Base-by-base conservation (phyloP, 64 coral and sea anemone species). In the Actinia tenebrosa region DNA sequence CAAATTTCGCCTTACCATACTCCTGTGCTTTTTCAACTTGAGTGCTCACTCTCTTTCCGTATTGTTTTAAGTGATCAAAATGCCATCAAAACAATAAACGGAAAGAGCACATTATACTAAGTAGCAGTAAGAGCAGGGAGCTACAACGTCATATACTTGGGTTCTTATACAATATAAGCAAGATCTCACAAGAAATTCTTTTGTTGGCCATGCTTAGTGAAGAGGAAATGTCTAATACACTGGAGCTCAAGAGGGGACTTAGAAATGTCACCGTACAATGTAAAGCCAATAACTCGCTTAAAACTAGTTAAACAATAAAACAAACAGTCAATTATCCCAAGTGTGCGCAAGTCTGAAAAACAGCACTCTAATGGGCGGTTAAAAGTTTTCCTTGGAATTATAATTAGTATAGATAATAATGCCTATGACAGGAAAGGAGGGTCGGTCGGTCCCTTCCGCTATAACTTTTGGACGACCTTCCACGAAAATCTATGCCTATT, bases 251-350 rank as follows among this genome's bases (percentile, higher is more conserved):
- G 63, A 22, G 20, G 63, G 63, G 63, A 66, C 63, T 66, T 66
- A 19, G 22, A 66, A 66, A 22, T 23, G 63, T 23, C 63, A 75
- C 9, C 13, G 27, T 42, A 75, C 25, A 75, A 75, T 75, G n/a
- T 75, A 10, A 37, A 75, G 69, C 69, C 13, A 75, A 75, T 75
- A 30, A 75, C 69, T 75, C 27, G 69, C 25, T 75, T 42, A 75
- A 75, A 75, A 75, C 26, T 75, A 75, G 69, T 75, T 30, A 75
- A 75, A 75, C 69, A 75, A 37, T 13, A 75, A 75, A 75, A 75
- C 69, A 75, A 75, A 75, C 69, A 75, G 8, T 42, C 27, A 10
- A 75, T 75, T 75, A 43, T 75, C 25, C 13, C n/a, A 75, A 30
- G 69, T 43, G 69, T 75, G 26, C 27, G 27, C 8, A 75, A 16